A percentile compares a stretch with the other conserved stretches of the same genome.
Evolutionary conservation across 2,888 invertebrate species (phyloP).

Genomic region (Julus scanicus): DNA sequence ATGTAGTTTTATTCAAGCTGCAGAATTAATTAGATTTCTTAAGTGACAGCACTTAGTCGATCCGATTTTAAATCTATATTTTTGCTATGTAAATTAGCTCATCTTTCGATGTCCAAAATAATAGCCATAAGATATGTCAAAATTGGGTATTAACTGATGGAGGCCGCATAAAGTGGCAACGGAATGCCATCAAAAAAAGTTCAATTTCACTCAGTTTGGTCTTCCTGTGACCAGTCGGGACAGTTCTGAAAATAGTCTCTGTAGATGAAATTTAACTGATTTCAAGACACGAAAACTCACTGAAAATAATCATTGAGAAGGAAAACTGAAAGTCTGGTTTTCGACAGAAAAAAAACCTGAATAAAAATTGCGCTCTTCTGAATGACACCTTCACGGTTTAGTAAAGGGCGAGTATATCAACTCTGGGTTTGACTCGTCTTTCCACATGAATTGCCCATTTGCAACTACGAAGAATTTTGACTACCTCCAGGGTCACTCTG

Average conservation of each 20-base stretch:
- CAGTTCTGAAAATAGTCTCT: not conserved
- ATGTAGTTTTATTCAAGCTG: not conserved
- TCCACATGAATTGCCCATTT: constrained; percentile 37
- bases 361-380: constrained; percentile 37
- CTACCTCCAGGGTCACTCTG: constrained; percentile 23
- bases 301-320: not conserved
- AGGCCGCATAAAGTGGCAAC: not conserved
- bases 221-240: not conserved
- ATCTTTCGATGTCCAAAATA: constrained; percentile 33
- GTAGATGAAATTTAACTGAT: constrained; percentile 23
- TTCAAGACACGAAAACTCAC: constrained; percentile 19
- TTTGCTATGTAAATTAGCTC: constrained; percentile 35
- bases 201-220: constrained; percentile 6
- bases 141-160: not conserved
- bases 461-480: not conserved
- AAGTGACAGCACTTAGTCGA: constrained; percentile 17
- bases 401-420: not conserved
- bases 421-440: constrained; percentile 2
- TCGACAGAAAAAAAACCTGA: not conserved
- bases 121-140: constrained; percentile 26
- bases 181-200: constrained; percentile 42
- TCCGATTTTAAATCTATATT: not conserved
- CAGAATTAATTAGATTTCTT: not conserved
- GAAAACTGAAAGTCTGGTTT: not conserved
- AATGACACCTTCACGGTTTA: constrained; percentile 35